Evolutionary conservation across 2,113 vertebrate genomes (phyloP).

Genomic region (Leucopsar rothschildi): DNA sequence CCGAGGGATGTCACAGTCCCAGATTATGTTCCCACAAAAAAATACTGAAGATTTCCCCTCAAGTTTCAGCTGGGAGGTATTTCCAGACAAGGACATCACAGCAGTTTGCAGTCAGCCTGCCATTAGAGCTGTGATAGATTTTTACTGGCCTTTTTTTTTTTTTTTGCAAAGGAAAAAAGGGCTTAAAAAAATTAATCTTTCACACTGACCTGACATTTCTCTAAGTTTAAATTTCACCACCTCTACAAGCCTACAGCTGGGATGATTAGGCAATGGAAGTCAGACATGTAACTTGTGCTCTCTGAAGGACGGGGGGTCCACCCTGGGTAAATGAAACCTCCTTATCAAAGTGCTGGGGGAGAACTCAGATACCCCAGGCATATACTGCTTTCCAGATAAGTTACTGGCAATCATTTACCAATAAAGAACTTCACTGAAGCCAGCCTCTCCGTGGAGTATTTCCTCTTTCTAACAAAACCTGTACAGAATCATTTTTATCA

Average conservation of each 20-base stretch:
- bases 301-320: neutral
- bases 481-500: constrained; percentile 2
- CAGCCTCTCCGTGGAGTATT: neutral
- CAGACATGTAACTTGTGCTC: neutral
- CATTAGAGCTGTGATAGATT: neutral
- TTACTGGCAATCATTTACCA: constrained; percentile 30
- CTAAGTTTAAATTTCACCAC: neutral
- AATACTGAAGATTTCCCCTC: neutral
- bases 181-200: neutral
- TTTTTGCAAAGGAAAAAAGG: neutral
- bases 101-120: neutral
- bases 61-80: neutral
- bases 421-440: neutral
- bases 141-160: neutral
- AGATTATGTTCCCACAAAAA: neutral
- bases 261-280: neutral
- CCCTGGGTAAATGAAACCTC: neutral
- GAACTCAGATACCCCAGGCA: neutral
- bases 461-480: neutral
- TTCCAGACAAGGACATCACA: neutral
- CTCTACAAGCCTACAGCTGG: neutral
- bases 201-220: neutral
- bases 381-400: neutral
- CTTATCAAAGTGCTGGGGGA: neutral
- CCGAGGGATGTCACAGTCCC: neutral